These are phyloP conservation scores for Melanotaenia pygmaea DNA, from an alignment of 2,797 vertebrate species.

Conservation along the genomic window DNA sequence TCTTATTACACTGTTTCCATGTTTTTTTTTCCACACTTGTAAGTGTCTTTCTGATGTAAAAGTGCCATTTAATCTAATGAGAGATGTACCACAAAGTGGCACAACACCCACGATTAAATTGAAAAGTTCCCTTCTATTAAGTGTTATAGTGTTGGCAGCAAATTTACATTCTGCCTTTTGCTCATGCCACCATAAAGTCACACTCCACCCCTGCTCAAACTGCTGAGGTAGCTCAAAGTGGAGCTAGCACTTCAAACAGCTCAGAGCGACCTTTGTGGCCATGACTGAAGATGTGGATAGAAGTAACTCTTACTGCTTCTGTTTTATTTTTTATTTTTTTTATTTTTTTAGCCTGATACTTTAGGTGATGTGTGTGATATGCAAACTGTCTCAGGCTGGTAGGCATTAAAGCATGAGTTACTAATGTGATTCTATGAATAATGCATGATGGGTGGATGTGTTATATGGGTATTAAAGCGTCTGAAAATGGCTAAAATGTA, in stretches of 20 bases:
- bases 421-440: neutral
- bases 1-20: too few relatives aligned
- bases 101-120: too few relatives aligned
- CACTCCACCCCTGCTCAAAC: neutral
- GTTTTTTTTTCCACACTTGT: too few relatives aligned
- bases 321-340: neutral
- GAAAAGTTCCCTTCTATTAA: too few relatives aligned
- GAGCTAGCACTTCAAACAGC: neutral
- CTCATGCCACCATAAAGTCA: too few relatives aligned
- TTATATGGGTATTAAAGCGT: neutral
- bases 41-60: too few relatives aligned
- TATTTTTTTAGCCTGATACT: neutral
- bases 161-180: too few relatives aligned
- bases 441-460: constrained; percentile 4
- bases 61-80: too few relatives aligned
- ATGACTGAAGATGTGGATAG: neutral
- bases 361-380: constrained; percentile 1
- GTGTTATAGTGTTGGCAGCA: too few relatives aligned
- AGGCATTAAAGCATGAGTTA: neutral
- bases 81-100: too few relatives aligned
- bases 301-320: neutral
- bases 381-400: neutral
- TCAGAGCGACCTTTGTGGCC: neutral
- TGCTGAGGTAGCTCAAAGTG: neutral
- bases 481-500: constrained; percentile 4